phyloP scores from a whole-genome alignment of 2,797 vertebrate genomes.

The Phataginus tricuspis region DNA sequence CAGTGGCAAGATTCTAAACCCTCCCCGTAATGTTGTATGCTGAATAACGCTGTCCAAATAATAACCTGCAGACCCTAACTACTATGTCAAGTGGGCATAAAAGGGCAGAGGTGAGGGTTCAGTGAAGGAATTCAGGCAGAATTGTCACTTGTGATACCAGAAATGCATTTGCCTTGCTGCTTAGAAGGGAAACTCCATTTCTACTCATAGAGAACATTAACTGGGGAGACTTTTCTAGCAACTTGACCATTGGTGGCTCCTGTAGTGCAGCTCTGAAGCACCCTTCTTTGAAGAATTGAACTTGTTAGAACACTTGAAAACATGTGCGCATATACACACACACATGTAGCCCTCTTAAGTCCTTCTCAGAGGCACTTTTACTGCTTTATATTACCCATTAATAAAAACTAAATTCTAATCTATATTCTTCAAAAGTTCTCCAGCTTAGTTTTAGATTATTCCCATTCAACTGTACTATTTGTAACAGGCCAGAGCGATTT shows the following conservation, averaged over 20 bases:
- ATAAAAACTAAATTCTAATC: background rate
- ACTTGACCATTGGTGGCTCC: background rate
- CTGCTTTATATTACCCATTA: background rate
- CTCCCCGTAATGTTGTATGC: background rate
- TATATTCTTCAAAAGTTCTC: background rate
- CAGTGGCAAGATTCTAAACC: background rate
- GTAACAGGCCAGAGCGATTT: background rate
- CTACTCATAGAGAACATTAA: background rate
- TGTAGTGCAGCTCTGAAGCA: background rate
- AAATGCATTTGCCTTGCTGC: background rate
- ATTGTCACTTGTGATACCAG: background rate
- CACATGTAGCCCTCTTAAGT: background rate
- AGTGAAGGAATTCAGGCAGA: background rate
- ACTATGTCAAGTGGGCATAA: background rate
- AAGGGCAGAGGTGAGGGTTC: background rate
- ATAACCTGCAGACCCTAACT: background rate
- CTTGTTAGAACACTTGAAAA: background rate
- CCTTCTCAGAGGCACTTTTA: background rate
- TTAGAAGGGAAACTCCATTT: background rate
- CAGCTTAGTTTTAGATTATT: background rate
- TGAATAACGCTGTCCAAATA: background rate
- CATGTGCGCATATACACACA: background rate
- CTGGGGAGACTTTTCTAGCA: background rate
- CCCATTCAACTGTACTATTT: background rate
- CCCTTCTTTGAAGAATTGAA: background rate